Evolutionary conservation across 2,888 invertebrate species (phyloP), one percentile per base, ranked within the genome.

Genomic region (Campoletis raptor): DNA sequence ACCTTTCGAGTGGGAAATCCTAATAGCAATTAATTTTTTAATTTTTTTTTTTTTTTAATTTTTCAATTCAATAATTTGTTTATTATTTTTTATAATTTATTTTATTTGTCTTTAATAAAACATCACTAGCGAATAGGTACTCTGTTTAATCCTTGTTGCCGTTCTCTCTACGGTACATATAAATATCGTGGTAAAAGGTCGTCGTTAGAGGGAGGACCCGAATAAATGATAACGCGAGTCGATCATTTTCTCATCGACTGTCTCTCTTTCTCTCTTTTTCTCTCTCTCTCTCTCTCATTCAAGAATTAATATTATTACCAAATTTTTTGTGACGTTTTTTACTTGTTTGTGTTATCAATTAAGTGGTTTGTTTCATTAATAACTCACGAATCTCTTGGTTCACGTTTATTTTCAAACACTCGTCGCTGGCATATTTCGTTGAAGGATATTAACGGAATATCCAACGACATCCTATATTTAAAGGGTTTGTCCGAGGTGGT

Each of bases 1-100:
- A 93, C 92, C 92, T 86, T 83, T 69, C 80, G 57, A 83, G 81
- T 81, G 81, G 83, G 77, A 81, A 81, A 83, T 83, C 48, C 83
- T 77, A 83, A 87, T 81, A 81, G 83, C 69, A 52, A 45, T 66
- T 72, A 81, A 72, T 77, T 57, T 57, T 66, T 73, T 66, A 57
- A 37, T 83, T 37, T 74, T 36, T 64, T 21, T 52, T 4, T 76
- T 48, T 45, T 21, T 42, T 64, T 57, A 24, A 74, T 24, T 40
- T 61, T 18, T 48, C n/a, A 30, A 30, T 10, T 61, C 18, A n/a
- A 42, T 52, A 1, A n/a, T 78, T 24, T 40, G 0, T 57, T 61
- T 40, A 18, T 69, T 61, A 6, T 61, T 15, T 30, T 30, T 61
- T 15, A 3, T 30, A 30, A 7, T 61, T 15, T 2, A 30, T 30